phyloP scores from a whole-genome alignment of 2,888 invertebrate genomes.

The Rosalia funebris region DNA sequence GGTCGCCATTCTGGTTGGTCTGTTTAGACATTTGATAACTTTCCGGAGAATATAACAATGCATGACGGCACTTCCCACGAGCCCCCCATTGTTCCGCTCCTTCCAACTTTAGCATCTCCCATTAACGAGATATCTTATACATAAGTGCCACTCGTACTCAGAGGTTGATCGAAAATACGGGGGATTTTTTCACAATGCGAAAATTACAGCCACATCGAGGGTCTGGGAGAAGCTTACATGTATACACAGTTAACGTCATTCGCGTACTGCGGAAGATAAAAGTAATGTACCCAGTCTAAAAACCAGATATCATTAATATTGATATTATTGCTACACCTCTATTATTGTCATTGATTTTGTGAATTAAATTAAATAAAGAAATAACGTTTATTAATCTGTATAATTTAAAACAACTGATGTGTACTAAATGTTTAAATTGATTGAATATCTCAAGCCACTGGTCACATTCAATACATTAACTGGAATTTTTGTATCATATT shows the following conservation, averaged over 20 bases:
- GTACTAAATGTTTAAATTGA: no score
- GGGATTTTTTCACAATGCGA: slow-evolving; percentile 16
- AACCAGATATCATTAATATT: no score
- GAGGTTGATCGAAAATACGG: slow-evolving; percentile 11
- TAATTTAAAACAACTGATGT: no score
- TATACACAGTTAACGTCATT: background rate
- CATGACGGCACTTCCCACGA: slow-evolving; percentile 39
- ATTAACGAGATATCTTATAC: slow-evolving; percentile 21
- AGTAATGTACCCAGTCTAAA: background rate
- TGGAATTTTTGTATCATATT: no score
- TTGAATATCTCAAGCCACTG: no score
- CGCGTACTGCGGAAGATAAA: background rate
- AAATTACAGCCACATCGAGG: background rate
- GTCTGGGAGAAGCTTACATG: background rate
- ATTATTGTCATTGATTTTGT: no score
- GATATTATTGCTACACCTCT: no score
- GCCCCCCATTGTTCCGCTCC: slow-evolving; percentile 20
- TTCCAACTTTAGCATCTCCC: slow-evolving; percentile 11
- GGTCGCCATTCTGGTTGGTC: slow-evolving; percentile 9
- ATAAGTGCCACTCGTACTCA: slow-evolving; percentile 4
- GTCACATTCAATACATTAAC: no score
- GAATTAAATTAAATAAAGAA: no score
- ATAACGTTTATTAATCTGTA: no score
- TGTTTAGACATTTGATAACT: slow-evolving; percentile 34
- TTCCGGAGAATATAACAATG: slow-evolving; percentile 31